Base-by-base conservation (phyloP, 1,140 invertebrate genomes). In the Globodera rostochiensis region DNA sequence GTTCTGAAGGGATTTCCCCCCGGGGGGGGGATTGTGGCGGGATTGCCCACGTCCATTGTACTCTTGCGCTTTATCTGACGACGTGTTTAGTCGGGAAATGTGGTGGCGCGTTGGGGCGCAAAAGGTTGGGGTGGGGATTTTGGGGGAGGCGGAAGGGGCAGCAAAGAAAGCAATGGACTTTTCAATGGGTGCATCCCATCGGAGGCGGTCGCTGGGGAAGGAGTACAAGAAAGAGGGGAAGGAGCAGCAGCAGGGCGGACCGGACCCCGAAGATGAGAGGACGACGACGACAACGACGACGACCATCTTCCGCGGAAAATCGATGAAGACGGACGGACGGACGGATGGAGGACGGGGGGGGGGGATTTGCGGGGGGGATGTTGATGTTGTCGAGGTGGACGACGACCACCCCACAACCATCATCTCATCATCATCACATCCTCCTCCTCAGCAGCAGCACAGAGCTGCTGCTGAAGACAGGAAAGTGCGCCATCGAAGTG, bases 281-380 rank as follows among this genome's bases (percentile, higher is more conserved):
- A 13, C 8, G 8, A 60, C 13, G 57, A 60, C 15, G 46, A 36
- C 11, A 19, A 74, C 11, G 60, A 69, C 25, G 67, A 69, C 46
- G 71, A 19, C 71, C 50, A 78, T 64, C 71, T 78, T 67, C 53
- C 15, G 45, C 66, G 73, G 71, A 69, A 78, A 74, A 78, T 15
- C 46, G 69, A 69, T 78, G 71, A 78, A 78, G 71, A 75, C 66
- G 53, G 57, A 13, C 66, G 57, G 74, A 50, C 21, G 73, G 46
- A 46, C 25, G 50, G 21, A 11, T 1, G 50, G 50, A 3, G 50
- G 50, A 3, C 0, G 50, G 50, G 50, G 11, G 6, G 50, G 50
- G 50, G 50, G 50, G 11, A 3, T 1, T 1, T 1, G 50, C 1
- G 11, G 50, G 11, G 6, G 50, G 50, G 50, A 50, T 60, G 57